Conservation (phyloP, 2,797 vertebrate species). For the Microcaecilia unicolor region DNA sequence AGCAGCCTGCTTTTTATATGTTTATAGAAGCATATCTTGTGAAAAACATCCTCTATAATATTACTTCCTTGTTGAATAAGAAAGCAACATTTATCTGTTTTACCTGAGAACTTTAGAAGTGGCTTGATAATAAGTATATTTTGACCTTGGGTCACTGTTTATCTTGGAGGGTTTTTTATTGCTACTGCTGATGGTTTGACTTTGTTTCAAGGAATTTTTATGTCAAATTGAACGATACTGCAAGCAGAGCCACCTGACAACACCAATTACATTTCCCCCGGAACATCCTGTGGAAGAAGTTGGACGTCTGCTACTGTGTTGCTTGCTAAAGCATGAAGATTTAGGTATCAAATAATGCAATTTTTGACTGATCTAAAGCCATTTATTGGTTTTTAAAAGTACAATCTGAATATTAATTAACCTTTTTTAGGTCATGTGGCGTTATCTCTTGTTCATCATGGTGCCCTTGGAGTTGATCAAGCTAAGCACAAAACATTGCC, state of each 20-base stretch:
- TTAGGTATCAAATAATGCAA: slow-evolving; percentile 62
- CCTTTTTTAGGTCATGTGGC: slow-evolving; percentile 76
- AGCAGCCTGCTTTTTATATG: too few relatives aligned
- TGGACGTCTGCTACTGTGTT: slow-evolving; percentile 88
- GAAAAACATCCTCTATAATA: too few relatives aligned
- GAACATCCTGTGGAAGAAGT: slow-evolving; percentile 98
- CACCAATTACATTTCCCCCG: slow-evolving; percentile 88
- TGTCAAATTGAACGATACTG: slow-evolving; percentile 96
- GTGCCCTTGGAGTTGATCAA: slow-evolving; percentile 85
- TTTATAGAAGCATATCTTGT: too few relatives aligned
- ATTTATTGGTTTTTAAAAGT: too few relatives aligned
- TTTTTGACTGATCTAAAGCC: neutral
- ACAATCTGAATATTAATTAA: too few relatives aligned
- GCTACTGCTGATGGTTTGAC: too few relatives aligned
- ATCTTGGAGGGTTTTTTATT: too few relatives aligned
- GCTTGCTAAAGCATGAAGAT: slow-evolving; percentile 94
- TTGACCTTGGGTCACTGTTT: too few relatives aligned
- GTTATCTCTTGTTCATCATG: slow-evolving; percentile 83
- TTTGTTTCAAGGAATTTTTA: slow-evolving; percentile 77
- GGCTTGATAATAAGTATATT: too few relatives aligned
- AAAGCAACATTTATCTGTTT: accelerated
- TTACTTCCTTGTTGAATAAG: too few relatives aligned
- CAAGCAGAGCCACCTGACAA: slow-evolving; percentile 93
- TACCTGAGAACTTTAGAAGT: neutral
- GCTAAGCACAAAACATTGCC: slow-evolving; percentile 86